A percentile compares a stretch with the other conserved stretches of the same genome.
phyloP scores from a whole-genome alignment of 2,797 vertebrate species.

The Malacoctenus gilli region DNA sequence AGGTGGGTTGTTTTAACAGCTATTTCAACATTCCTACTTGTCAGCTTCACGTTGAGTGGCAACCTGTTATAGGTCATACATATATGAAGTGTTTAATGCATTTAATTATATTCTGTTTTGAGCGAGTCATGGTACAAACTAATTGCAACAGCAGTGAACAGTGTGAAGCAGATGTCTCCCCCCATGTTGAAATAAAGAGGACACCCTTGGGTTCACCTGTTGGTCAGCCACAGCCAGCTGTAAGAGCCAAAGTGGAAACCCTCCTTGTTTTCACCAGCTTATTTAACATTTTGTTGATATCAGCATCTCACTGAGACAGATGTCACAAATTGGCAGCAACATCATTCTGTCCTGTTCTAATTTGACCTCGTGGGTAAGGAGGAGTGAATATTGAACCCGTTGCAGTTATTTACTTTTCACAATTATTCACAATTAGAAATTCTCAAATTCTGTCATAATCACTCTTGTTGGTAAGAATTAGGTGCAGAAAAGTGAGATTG shows the following conservation, averaged over 20 bases:
- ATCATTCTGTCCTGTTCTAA: conserved; percentile 13
- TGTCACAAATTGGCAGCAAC: conserved; percentile 2
- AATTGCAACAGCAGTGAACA: conserved; percentile 14
- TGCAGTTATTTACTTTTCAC: too few species aligned
- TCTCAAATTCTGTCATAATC: too few species aligned
- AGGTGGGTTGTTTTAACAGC: background rate
- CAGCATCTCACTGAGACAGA: conserved; percentile 9
- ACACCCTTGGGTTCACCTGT: conserved; percentile 26
- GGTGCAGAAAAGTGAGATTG: too few species aligned
- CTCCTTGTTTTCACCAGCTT: conserved; percentile 5
- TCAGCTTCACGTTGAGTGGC: background rate
- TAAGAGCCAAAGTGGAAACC: conserved; percentile 6
- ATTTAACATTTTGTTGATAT: conserved; percentile 23
- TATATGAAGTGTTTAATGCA: background rate
- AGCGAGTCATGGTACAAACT: conserved; percentile 3
- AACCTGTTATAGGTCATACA: background rate
- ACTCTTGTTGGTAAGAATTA: too few species aligned
- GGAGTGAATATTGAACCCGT: too few species aligned
- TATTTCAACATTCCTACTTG: background rate
- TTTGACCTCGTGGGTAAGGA: background rate
- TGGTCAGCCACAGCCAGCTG: conserved; percentile 23
- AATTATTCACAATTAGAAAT: too few species aligned
- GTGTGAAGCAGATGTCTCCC: conserved; percentile 32
- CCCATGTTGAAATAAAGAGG: conserved; percentile 16
- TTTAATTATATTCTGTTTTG: conserved; percentile 6